A percentile compares a stretch with the other conserved stretches of the same genome.
Conservation (phyloP, 2,113 vertebrate species). For the Sclerurus mexicanus region DNA sequence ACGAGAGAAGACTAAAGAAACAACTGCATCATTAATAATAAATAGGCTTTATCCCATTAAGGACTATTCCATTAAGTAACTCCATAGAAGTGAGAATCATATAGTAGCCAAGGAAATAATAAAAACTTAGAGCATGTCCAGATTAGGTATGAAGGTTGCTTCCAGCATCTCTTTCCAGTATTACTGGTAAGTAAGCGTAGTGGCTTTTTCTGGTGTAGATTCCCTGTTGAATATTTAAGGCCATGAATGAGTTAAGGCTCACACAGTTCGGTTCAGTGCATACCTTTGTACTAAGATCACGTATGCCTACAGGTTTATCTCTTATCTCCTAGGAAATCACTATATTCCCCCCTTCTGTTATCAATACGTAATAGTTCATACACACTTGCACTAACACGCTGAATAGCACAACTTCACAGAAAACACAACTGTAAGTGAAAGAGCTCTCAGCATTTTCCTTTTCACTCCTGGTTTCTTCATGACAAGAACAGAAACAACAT, state of each 20-base stretch:
- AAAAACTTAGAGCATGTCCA: background rate
- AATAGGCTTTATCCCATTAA: background rate
- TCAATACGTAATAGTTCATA: background rate
- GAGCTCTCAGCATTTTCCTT: background rate
- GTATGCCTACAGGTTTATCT: background rate
- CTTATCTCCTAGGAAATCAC: background rate
- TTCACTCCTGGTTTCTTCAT: background rate
- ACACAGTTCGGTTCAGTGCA: background rate
- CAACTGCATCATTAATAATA: background rate
- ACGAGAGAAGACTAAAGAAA: background rate
- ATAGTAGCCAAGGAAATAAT: background rate
- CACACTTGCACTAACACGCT: background rate
- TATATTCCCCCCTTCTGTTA: background rate
- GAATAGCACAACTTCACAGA: background rate
- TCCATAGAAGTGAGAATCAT: background rate
- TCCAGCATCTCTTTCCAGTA: background rate
- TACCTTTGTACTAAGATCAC: background rate
- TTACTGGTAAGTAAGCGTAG: background rate
- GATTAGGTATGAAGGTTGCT: background rate
- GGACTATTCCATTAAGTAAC: background rate
- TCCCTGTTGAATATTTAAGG: background rate
- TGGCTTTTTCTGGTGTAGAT: rapidly evolving
- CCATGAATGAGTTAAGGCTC: background rate
- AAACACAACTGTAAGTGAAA: background rate
- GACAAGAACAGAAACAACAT: background rate